Percentiles rank a stretch among this genome's conserved stretches.
Conservation (phyloP, 2,113 vertebrate genomes). For the Ovibos moschatus region DNA sequence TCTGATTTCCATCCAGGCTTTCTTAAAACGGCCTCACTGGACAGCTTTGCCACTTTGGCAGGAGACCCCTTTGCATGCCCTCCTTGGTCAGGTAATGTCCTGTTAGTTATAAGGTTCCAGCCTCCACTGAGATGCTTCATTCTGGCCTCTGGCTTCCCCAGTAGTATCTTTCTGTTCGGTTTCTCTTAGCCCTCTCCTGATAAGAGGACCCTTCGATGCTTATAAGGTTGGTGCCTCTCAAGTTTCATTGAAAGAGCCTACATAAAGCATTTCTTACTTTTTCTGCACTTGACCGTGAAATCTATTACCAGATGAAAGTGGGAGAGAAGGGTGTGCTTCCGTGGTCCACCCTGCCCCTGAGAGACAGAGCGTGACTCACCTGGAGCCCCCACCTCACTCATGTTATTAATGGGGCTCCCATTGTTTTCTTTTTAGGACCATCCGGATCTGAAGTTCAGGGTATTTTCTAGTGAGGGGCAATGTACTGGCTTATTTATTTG, state of each 20-base stretch:
- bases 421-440: background rate
- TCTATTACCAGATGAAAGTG: background rate
- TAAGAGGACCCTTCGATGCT: background rate
- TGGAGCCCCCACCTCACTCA: background rate
- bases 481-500: background rate
- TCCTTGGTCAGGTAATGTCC: background rate
- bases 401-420: background rate
- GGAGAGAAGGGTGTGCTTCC: background rate
- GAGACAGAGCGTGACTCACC: background rate
- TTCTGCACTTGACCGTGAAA: background rate
- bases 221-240: background rate
- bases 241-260: background rate
- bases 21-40: background rate
- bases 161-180: background rate
- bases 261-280: background rate
- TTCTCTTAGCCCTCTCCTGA: background rate
- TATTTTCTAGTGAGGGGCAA: background rate
- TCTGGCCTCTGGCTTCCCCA: background rate
- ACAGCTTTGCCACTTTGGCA: background rate
- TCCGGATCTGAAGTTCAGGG: background rate
- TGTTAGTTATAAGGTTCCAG: background rate
- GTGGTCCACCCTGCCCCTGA: too few species aligned
- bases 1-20: conserved; percentile 7
- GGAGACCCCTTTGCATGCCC: background rate
- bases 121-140: background rate